phyloP scores from a whole-genome alignment of 2,797 vertebrate genomes.

The Synanceia verrucosa region DNA sequence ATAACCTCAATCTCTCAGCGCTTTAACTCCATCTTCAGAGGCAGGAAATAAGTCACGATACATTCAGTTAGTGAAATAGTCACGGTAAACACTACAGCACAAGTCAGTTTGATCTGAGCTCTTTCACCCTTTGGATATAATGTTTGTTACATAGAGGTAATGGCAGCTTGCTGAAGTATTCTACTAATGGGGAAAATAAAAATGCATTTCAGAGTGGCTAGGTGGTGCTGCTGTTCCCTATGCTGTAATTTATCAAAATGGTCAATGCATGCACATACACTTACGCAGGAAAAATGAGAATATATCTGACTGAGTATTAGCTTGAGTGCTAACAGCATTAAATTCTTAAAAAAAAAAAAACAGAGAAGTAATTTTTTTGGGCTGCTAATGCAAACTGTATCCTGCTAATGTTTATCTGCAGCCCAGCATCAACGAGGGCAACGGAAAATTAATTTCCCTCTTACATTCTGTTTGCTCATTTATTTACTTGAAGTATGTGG shows the following conservation, averaged over 20 bases:
- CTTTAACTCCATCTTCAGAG: conserved; percentile 21
- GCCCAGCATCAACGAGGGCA: not conserved
- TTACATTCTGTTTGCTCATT: not conserved
- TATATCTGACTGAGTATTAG: not conserved
- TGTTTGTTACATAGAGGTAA: conserved; percentile 5
- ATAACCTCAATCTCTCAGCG: conserved; percentile 32
- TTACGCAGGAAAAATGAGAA: not conserved
- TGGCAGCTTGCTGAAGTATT: not conserved
- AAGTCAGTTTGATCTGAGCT: conserved; percentile 1
- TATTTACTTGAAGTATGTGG: conserved; percentile 1
- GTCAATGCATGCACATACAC: not conserved
- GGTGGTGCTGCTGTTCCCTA: not conserved
- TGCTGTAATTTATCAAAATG: conserved; percentile 3
- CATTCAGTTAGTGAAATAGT: conserved; percentile 14
- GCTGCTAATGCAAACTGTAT: not conserved
- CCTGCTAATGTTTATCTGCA: not conserved
- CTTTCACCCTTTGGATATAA: conserved; percentile 14
- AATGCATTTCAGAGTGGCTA: conserved; percentile 6
- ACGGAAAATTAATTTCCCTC: not conserved
- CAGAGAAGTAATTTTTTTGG: not conserved
- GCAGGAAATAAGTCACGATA: conserved; percentile 16
- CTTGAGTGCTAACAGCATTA: not conserved
- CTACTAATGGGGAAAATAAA: conserved; percentile 14
- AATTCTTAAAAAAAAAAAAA: too few relatives aligned
- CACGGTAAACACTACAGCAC: not conserved